Evolutionary conservation across 2,797 vertebrate species (phyloP), one percentile per base, ranked within the genome.

Genomic region (Xenentodon cancila): DNA sequence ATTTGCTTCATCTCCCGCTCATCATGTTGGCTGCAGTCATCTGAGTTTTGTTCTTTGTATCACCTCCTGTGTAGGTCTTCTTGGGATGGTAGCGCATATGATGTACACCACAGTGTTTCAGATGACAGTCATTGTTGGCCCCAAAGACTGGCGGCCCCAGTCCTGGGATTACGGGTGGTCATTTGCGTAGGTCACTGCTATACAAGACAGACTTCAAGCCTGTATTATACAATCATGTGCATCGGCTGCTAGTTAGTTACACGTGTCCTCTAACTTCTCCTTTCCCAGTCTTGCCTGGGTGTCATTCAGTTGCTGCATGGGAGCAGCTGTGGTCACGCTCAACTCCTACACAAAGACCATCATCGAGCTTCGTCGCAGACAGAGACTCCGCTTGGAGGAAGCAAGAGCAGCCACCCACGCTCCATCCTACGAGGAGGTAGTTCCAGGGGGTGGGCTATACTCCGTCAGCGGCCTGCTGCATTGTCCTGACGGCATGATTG

Each of bases 271-370:
- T 34, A 3, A 19, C 25, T 60, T 12, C 32, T 47, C 27, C 68
- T 30, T 49, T 46, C 20, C 50, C 55, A 95, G 95, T 30, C 76
- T 95, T 42, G 95, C 95, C 63, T 96, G 95, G 95, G 88, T 95
- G 57, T 96, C 95, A 58, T 95, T 96, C 75, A 94, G 93, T 13
- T 94, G 94, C 76, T 96, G 95, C 59, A 95, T 96, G 95, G 94
- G 92, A 0, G 93, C 95, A 11, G 93, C 95, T 0, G 94, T 95
- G 43, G 87, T 95, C 63, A 95, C 94, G 0, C 93, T 95, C 68
- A 96, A 96, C 86, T 94, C 93, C 54, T 96, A 96, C 89, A 95
- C 94, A 12, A 96, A 96, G 81, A 96, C 95, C 25, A 87, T 93
- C 74, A 92, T 95, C 3, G 94, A 95, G 83, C 88, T 93, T 43